A percentile compares a stretch with the other conserved stretches of the same genome.
phyloP scores from a whole-genome alignment of 1,140 invertebrate genomes.

The Lepidurus packardi region DNA sequence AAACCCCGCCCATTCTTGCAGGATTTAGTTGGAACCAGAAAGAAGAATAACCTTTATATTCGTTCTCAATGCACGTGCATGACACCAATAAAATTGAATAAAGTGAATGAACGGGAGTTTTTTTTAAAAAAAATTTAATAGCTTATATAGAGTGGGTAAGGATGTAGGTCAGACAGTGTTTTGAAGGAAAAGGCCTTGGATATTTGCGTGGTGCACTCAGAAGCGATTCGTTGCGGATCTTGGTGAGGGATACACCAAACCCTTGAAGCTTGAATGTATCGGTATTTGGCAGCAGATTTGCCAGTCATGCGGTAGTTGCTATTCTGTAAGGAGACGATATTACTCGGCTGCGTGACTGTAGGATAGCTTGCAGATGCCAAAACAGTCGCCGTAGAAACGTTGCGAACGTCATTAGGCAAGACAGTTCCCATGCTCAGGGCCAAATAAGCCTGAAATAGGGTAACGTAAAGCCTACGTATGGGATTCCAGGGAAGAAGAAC shows the following conservation, averaged over 20 bases:
- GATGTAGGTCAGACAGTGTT: not conserved
- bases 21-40: not conserved
- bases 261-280: not conserved
- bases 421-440: not conserved
- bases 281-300: not conserved
- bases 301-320: not conserved
- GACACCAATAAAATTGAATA: not conserved
- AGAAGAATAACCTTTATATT: not conserved
- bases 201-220: not conserved
- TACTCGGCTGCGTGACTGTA: not conserved
- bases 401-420: slow-evolving; percentile 7
- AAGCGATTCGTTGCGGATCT: not conserved
- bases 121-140: too few species aligned
- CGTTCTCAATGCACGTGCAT: not conserved
- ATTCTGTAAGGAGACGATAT: not conserved
- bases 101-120: not conserved
- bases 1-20: not conserved
- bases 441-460: not conserved
- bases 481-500: not conserved
- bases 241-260: not conserved
- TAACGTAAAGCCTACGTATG: slow-evolving; percentile 14
- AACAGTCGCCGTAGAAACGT: not conserved
- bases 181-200: slow-evolving; percentile 12
- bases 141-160: not conserved
- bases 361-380: not conserved